Evolutionary conservation across 2,113 vertebrate species (phyloP).

Genomic region (Paradoxurus hermaphroditus): DNA sequence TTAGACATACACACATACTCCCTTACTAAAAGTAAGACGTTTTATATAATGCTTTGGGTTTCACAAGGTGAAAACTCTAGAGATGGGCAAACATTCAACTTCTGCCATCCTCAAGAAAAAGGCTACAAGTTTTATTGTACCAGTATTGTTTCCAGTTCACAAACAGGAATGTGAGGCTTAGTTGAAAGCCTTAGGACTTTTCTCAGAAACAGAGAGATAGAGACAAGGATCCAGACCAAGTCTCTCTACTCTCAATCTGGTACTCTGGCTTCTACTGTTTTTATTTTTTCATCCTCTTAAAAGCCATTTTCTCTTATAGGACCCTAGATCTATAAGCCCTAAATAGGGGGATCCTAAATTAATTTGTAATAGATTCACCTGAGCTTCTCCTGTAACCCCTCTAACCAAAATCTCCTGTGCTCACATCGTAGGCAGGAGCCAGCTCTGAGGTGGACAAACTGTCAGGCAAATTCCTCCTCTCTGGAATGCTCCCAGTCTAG

Average conservation of each 20-base stretch:
- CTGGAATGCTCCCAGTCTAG: not conserved
- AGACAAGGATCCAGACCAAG: not conserved
- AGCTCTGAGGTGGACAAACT: not conserved
- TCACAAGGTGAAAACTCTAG: not conserved
- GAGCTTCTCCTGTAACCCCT: not conserved
- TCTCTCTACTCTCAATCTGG: not conserved
- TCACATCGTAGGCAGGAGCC: not conserved
- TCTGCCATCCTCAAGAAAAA: not conserved
- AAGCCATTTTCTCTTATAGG: not conserved
- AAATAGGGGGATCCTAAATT: not conserved
- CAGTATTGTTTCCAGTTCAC: too few species aligned
- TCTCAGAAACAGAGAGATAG: not conserved
- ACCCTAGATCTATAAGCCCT: not conserved
- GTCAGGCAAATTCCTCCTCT: not conserved
- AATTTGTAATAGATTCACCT: not conserved
- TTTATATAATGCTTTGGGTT: constrained; percentile 13
- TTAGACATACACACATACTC: not conserved
- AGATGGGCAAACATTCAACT: not conserved
- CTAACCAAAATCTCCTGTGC: not conserved
- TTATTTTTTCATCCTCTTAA: not conserved
- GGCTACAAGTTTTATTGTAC: not conserved
- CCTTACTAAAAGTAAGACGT: not conserved
- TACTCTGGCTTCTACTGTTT: not conserved
- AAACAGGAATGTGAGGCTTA: not conserved
- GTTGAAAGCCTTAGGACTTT: not conserved